Evolutionary conservation across 2,888 invertebrate genomes (phyloP).

Genomic region (Micoletzkya japonica): DNA sequence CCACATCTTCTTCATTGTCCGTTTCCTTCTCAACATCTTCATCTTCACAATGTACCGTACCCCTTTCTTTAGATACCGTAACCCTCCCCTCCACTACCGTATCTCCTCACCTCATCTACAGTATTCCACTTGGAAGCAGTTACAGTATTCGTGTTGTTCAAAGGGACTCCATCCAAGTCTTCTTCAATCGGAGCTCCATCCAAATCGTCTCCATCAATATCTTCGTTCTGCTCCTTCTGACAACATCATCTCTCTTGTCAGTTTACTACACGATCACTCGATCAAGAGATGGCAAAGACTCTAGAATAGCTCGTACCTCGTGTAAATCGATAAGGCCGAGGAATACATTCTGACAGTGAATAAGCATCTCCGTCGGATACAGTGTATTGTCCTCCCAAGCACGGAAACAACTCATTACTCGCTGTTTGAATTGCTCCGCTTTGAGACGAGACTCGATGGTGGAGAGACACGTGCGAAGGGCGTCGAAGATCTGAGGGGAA

Average conservation of each 20-base stretch:
- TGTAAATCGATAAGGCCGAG: conserved; percentile 73
- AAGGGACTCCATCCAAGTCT: conserved; percentile 44
- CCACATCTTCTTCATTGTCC: conserved; percentile 36
- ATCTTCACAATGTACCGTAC: neutral
- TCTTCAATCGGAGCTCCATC: conserved; percentile 32
- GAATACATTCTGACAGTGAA: conserved; percentile 85
- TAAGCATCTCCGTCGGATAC: conserved; percentile 88
- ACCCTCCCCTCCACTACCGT: neutral
- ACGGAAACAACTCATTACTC: conserved; percentile 78
- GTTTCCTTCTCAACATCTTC: neutral
- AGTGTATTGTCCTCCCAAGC: conserved; percentile 98
- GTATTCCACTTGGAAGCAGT: conserved; percentile 22
- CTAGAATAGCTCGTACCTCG: neutral
- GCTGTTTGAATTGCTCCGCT: conserved; percentile 89
- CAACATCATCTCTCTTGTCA: conserved; percentile 72
- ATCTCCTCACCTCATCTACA: neutral
- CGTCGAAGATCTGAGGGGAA: conserved; percentile 73
- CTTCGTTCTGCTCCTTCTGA: conserved; percentile 63
- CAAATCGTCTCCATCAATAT: conserved; percentile 41
- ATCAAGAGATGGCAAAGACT: neutral
- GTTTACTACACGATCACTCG: conserved; percentile 72
- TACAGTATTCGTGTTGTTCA: conserved; percentile 1
- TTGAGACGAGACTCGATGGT: conserved; percentile 81
- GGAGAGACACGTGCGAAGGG: conserved; percentile 76
- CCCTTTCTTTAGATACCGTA: neutral